Evolutionary conservation across 1,140 invertebrate genomes (phyloP).

Genomic region (Drosophila bocki): DNA sequence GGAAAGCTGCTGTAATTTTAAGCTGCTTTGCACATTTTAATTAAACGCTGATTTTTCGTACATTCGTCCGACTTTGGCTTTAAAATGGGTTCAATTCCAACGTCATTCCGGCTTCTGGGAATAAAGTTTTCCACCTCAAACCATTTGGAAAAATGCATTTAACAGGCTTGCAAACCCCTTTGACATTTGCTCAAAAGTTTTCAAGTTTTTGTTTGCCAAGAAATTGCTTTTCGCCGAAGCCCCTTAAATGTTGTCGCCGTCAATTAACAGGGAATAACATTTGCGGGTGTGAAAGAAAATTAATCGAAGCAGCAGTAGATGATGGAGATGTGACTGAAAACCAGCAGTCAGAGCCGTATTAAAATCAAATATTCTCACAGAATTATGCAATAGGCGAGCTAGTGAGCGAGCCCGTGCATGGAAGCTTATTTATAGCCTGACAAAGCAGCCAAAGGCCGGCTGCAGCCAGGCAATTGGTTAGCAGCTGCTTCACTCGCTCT

Average conservation of each 20-base stretch:
- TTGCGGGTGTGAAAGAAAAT: constrained; percentile 25
- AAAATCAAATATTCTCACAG: not conserved
- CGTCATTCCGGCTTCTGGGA: constrained; percentile 6
- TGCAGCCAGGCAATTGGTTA: constrained; percentile 66
- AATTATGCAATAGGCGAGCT: constrained; percentile 51
- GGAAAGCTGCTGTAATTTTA: constrained; percentile 25
- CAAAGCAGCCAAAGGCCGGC: constrained; percentile 19
- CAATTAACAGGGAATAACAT: constrained; percentile 46
- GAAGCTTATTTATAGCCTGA: constrained; percentile 29
- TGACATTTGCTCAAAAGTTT: constrained; percentile 46
- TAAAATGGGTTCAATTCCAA: constrained; percentile 21
- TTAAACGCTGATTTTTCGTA: constrained; percentile 51
- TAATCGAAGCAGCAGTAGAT: constrained; percentile 4
- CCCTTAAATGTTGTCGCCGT: constrained; percentile 24
- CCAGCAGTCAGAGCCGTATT: not conserved
- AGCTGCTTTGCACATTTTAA: constrained; percentile 71
- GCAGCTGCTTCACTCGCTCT: constrained; percentile 44
- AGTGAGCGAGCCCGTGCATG: constrained; percentile 13
- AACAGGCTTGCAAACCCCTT: constrained; percentile 45
- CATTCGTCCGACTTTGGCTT: constrained; percentile 31
- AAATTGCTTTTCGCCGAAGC: constrained; percentile 51
- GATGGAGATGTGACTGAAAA: constrained; percentile 2
- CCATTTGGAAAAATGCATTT: constrained; percentile 33
- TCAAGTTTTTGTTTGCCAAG: constrained; percentile 47
- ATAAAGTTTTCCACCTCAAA: constrained; percentile 4